A percentile compares a stretch with the other conserved stretches of the same genome.
Evolutionary conservation across 2,113 vertebrate species (phyloP).

Genomic region (Macheiramphus alcinus): DNA sequence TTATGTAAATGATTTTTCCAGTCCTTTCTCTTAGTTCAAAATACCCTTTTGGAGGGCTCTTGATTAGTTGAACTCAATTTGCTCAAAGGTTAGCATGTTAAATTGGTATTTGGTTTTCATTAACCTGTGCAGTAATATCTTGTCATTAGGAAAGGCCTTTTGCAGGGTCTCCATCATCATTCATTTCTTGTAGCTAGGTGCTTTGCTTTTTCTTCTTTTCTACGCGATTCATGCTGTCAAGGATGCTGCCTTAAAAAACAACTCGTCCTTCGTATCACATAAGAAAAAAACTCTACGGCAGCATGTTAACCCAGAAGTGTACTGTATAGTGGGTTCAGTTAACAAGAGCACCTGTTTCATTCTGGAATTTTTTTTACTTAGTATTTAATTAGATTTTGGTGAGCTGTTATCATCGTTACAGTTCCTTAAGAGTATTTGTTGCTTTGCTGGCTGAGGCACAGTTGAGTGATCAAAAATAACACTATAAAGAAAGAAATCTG

Average conservation of each 20-base stretch:
- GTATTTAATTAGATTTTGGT: neutral
- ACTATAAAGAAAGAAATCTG: neutral
- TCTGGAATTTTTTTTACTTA: neutral
- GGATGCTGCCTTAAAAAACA: neutral
- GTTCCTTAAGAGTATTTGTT: neutral
- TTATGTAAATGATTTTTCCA: slow-evolving; percentile 59
- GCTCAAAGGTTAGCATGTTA: slow-evolving; percentile 67
- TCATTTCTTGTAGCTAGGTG: slow-evolving; percentile 50
- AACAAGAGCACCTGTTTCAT: neutral
- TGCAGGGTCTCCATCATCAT: slow-evolving; percentile 42
- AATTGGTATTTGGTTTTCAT: slow-evolving; percentile 72
- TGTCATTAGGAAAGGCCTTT: slow-evolving; percentile 59
- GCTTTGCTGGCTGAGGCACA: neutral
- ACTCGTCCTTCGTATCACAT: neutral
- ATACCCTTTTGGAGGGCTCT: slow-evolving; percentile 61
- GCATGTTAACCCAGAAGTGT: neutral
- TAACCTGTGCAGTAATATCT: slow-evolving; percentile 66
- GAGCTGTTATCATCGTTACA: neutral
- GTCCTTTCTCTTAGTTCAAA: slow-evolving; percentile 52
- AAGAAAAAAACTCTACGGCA: neutral
- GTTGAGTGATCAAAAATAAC: neutral
- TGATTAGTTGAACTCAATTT: slow-evolving; percentile 72
- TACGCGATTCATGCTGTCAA: neutral
- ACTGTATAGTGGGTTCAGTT: neutral
- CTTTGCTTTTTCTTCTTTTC: neutral